Evolutionary conservation across 2,888 invertebrate genomes (phyloP).

Genomic region (Leucophenga montana): DNA sequence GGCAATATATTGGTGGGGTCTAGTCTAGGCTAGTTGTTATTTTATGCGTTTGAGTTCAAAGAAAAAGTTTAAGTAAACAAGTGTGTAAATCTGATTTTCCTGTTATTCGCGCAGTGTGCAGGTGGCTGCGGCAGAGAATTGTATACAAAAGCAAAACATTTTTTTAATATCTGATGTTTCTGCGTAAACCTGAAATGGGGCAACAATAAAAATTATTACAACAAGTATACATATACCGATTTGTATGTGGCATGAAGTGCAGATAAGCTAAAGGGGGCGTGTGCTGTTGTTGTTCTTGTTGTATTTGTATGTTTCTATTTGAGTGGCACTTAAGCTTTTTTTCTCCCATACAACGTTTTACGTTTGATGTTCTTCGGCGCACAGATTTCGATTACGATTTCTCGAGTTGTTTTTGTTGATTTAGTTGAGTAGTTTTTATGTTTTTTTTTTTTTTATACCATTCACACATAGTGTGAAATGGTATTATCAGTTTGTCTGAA

Average conservation of each 20-base stretch:
- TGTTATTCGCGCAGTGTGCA: conserved; percentile 24
- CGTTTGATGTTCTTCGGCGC: conserved; percentile 9
- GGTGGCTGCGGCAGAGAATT: conserved; percentile 54
- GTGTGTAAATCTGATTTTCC: conserved; percentile 11
- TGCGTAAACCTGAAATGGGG: conserved; percentile 46
- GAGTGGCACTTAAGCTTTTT: background rate
- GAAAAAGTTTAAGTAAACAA: background rate
- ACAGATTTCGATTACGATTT: background rate
- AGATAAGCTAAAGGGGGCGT: background rate
- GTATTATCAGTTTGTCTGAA: too few species aligned
- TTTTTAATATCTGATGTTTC: conserved; percentile 48
- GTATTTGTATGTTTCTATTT: background rate
- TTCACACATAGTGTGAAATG: too few species aligned
- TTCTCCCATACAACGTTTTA: background rate
- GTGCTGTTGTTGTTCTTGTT: conserved; percentile 2
- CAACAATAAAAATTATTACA: conserved; percentile 22
- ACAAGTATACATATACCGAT: background rate
- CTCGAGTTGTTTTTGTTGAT: too few species aligned
- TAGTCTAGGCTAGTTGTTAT: too few species aligned
- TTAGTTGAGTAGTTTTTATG: too few species aligned
- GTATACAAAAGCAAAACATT: conserved; percentile 55
- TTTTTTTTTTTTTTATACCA: too few species aligned
- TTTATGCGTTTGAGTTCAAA: background rate
- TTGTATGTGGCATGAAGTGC: background rate
- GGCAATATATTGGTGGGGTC: background rate